Evolutionary conservation across 2,888 invertebrate genomes (phyloP).

Genomic region (Drepana falcataria): DNA sequence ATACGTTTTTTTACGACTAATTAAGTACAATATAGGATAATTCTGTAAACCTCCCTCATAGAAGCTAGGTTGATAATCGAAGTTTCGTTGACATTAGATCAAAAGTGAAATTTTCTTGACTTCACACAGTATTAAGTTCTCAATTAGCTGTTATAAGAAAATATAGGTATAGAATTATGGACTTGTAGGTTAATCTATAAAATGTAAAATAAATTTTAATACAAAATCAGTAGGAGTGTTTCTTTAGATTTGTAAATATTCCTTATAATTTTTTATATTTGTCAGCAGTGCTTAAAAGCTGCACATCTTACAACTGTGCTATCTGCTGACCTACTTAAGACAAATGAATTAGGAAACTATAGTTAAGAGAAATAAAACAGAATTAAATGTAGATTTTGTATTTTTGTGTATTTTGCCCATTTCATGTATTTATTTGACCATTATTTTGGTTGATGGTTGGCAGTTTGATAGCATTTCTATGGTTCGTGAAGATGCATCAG

Average conservation of each 20-base stretch:
- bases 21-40: conserved; percentile 74
- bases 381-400: too few species aligned
- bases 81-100: conserved; percentile 50
- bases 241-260: conserved; percentile 71
- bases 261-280: conserved; percentile 39
- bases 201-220: conserved; percentile 69
- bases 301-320: conserved; percentile 1
- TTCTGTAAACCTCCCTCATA: conserved; percentile 57
- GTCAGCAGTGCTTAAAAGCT: conserved; percentile 13
- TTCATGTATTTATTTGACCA: too few species aligned
- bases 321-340: conserved; percentile 1
- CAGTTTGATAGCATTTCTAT: too few species aligned
- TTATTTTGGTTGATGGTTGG: too few species aligned
- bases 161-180: conserved; percentile 55
- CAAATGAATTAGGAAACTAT: too few species aligned
- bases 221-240: conserved; percentile 70
- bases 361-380: too few species aligned
- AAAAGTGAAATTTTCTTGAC: conserved; percentile 47
- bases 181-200: conserved; percentile 52
- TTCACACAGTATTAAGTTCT: conserved; percentile 75
- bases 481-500: too few species aligned
- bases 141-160: conserved; percentile 60
- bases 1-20: conserved; percentile 53
- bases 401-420: too few species aligned
- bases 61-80: conserved; percentile 56